These are phyloP conservation scores for Apocheima hispidaria DNA, from an alignment of 2,888 invertebrate genomes.

Conservation along the genomic window DNA sequence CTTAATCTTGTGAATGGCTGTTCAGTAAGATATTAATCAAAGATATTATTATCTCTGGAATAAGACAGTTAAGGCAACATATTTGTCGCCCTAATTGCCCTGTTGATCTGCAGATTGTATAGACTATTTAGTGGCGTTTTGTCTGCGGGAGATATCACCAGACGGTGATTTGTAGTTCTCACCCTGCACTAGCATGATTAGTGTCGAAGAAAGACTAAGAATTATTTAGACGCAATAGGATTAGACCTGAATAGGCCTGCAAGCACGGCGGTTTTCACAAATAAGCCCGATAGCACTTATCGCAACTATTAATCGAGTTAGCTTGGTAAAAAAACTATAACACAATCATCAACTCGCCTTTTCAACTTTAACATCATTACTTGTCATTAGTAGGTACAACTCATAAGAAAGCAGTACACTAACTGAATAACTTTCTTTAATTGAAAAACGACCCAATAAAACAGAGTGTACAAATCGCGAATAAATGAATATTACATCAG, in stretches of 20 bases:
- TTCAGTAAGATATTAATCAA: conserved; percentile 1
- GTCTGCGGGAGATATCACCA: conserved; percentile 14
- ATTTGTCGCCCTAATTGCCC: conserved; percentile 27
- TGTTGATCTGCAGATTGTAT: conserved; percentile 22
- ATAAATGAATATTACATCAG: conserved; percentile 37
- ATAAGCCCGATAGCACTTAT: neutral
- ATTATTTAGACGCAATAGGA: conserved; percentile 1
- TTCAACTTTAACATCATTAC: no score
- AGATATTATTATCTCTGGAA: conserved; percentile 13
- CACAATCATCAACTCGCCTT: no score
- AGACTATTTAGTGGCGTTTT: conserved; percentile 23
- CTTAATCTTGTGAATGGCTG: neutral
- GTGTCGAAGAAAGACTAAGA: neutral
- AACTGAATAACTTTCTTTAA: conserved; percentile 11
- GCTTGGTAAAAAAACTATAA: neutral
- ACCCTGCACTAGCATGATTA: neutral
- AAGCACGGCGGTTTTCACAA: neutral
- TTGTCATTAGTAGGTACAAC: no score
- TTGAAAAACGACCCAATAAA: conserved; percentile 17
- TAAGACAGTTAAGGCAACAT: conserved; percentile 25
- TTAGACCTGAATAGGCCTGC: neutral
- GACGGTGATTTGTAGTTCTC: conserved; percentile 6
- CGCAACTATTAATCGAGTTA: neutral
- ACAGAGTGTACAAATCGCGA: conserved; percentile 10
- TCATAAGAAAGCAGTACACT: neutral